A percentile compares a stretch with the other conserved stretches of the same genome.
Evolutionary conservation across 2,888 invertebrate species (phyloP).

Genomic region (Nemapogon koenigi): DNA sequence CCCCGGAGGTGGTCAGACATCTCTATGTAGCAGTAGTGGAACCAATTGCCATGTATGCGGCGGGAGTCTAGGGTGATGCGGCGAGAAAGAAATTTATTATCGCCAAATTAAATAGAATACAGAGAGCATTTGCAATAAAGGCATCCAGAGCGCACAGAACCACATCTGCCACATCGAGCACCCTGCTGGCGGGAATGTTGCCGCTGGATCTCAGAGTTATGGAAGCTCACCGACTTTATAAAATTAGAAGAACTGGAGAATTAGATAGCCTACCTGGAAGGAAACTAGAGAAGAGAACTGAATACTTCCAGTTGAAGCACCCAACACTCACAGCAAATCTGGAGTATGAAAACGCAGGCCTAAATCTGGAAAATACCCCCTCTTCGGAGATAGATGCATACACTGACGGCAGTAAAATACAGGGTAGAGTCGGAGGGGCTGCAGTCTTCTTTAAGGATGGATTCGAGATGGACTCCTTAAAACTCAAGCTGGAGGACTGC

Average conservation of each 20-base stretch:
- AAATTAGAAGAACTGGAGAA: too few species aligned
- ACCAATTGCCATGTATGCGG: constrained; percentile 12
- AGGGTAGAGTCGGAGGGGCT: constrained; percentile 10
- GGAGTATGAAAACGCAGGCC: too few species aligned
- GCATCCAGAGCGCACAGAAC: constrained; percentile 14
- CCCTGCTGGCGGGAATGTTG: constrained; percentile 15
- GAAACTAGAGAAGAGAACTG: too few species aligned
- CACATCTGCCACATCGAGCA: constrained; percentile 15
- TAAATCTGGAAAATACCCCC: too few species aligned
- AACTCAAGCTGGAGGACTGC: constrained; percentile 5
- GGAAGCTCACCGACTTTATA: too few species aligned
- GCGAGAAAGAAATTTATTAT: neutral
- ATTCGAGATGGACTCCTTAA: constrained; percentile 4
- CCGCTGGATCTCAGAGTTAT: constrained; percentile 17
- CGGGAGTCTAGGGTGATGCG: constrained; percentile 14
- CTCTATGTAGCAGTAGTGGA: constrained; percentile 11
- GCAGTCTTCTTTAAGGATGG: constrained; percentile 3
- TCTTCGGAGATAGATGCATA: too few species aligned
- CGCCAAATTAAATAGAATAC: constrained; percentile 12
- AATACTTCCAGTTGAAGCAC: too few species aligned
- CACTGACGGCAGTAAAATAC: constrained; percentile 12
- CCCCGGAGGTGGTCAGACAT: constrained; percentile 5
- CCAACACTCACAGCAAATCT: too few species aligned
- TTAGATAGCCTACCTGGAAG: too few species aligned
- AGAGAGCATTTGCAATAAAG: constrained; percentile 14